phyloP scores from a whole-genome alignment of 1,140 invertebrate genomes.

The Orussus abietinus region DNA sequence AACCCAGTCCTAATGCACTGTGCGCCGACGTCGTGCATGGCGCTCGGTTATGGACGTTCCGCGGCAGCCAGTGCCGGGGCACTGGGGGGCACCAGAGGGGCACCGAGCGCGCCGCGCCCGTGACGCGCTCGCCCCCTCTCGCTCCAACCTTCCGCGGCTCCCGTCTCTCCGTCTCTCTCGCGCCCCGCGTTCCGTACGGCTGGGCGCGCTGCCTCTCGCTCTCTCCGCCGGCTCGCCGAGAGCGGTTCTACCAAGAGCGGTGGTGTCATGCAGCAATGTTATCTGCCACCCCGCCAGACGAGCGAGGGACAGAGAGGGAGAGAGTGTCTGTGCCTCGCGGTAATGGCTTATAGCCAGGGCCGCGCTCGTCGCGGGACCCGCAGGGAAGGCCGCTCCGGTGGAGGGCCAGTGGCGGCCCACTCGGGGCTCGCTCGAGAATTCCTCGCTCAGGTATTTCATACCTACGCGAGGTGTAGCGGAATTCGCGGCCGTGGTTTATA shows the following conservation, averaged over 20 bases:
- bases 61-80: constrained; percentile 21
- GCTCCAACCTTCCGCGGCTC: constrained; percentile 25
- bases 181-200: constrained; percentile 6
- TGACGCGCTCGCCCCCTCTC: constrained; percentile 11
- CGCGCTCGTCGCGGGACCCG: constrained; percentile 21
- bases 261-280: constrained; percentile 52
- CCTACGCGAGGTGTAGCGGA: too few species aligned
- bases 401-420: too few species aligned
- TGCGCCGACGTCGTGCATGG: constrained; percentile 16
- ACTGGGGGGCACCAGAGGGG: constrained; percentile 7
- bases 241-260: constrained; percentile 45
- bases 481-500: too few species aligned
- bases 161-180: too few species aligned
- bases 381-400: too few species aligned
- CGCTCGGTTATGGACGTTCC: constrained; percentile 43
- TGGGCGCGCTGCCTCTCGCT: constrained; percentile 18
- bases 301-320: constrained; percentile 22
- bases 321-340: constrained; percentile 36
- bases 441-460: too few species aligned
- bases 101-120: background rate
- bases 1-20: constrained; percentile 53
- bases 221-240: constrained; percentile 33
- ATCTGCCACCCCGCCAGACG: constrained; percentile 48
- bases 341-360: constrained; percentile 48
- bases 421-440: too few species aligned